phyloP scores from a whole-genome alignment of 2,888 invertebrate species.

The Cosmia pyralina region DNA sequence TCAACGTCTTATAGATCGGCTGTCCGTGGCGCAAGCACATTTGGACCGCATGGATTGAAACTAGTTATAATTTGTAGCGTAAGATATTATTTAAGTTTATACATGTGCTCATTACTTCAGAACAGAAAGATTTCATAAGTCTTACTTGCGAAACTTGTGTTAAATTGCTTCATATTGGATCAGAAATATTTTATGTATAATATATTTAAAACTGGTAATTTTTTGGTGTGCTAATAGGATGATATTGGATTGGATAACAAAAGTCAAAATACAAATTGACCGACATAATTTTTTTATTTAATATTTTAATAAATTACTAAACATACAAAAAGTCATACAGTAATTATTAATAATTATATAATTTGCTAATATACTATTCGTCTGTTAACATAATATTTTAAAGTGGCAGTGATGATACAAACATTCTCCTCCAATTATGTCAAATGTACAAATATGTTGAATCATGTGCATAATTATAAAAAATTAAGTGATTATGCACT shows the following conservation, averaged over 20 bases:
- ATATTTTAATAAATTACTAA: slow-evolving; percentile 66
- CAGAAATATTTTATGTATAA: slow-evolving; percentile 25
- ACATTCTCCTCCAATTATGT: slow-evolving; percentile 57
- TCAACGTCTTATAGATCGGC: slow-evolving; percentile 83
- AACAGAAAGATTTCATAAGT: slow-evolving; percentile 12
- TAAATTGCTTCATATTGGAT: slow-evolving; percentile 26
- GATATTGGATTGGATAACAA: slow-evolving; percentile 27
- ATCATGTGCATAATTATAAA: slow-evolving; percentile 82
- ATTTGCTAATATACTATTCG: slow-evolving; percentile 59
- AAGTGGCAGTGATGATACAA: slow-evolving; percentile 63
- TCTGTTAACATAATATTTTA: slow-evolving; percentile 53
- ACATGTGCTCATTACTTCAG: slow-evolving; percentile 54
- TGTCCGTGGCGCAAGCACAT: slow-evolving; percentile 86
- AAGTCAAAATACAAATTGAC: slow-evolving; percentile 59
- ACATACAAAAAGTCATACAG: slow-evolving; percentile 62
- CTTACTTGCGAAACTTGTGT: slow-evolving; percentile 12
- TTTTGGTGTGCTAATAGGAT: slow-evolving; percentile 17
- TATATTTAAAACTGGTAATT: slow-evolving; percentile 38
- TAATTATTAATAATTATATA: slow-evolving; percentile 58
- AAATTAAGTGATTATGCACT: slow-evolving; percentile 72
- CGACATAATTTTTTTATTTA: slow-evolving; percentile 62
- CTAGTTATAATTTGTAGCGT: slow-evolving; percentile 50
- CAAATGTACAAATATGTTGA: slow-evolving; percentile 67
- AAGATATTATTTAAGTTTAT: slow-evolving; percentile 49
- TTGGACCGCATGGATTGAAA: slow-evolving; percentile 86